These are phyloP conservation scores for Podarcis muralis DNA, from an alignment of 2,113 vertebrate genomes.

Conservation along the genomic window DNA sequence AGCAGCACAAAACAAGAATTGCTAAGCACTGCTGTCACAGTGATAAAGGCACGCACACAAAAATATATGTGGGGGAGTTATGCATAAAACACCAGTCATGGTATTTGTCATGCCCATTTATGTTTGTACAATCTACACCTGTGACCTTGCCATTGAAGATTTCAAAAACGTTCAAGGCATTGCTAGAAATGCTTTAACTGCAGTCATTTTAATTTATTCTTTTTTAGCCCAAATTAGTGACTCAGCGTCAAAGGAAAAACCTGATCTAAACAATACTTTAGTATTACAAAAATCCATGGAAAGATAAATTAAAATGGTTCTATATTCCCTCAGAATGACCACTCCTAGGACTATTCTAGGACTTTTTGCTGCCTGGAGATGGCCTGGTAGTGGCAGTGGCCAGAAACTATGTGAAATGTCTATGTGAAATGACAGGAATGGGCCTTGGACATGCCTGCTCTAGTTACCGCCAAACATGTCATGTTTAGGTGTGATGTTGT, in stretches of 20 bases:
- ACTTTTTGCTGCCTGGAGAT: too few relatives aligned
- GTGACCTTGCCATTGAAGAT: slow-evolving; percentile 37
- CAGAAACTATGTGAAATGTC: too few relatives aligned
- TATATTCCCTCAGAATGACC: too few relatives aligned
- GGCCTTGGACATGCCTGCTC: too few relatives aligned
- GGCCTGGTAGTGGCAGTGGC: too few relatives aligned
- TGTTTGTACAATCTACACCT: slow-evolving; percentile 19
- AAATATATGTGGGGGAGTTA: slow-evolving; percentile 7
- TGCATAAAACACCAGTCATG: neutral
- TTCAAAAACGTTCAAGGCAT: slow-evolving; percentile 49
- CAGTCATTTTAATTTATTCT: slow-evolving; percentile 34
- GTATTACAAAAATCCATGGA: slow-evolving; percentile 52
- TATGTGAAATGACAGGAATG: too few relatives aligned
- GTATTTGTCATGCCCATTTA: neutral
- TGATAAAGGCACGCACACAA: slow-evolving; percentile 21
- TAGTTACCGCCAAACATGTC: too few relatives aligned
- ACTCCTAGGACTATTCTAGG: too few relatives aligned
- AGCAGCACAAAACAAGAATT: neutral
- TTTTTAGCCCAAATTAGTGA: slow-evolving; percentile 43
- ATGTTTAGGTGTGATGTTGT: too few relatives aligned
- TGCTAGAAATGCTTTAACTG: slow-evolving; percentile 52
- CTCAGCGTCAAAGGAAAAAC: neutral
- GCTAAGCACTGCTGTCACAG: slow-evolving; percentile 45
- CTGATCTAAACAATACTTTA: slow-evolving; percentile 51
- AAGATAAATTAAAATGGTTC: too few relatives aligned